Evolutionary conservation across 2,797 vertebrate species (phyloP).

Genomic region (Cheirogaleus major): DNA sequence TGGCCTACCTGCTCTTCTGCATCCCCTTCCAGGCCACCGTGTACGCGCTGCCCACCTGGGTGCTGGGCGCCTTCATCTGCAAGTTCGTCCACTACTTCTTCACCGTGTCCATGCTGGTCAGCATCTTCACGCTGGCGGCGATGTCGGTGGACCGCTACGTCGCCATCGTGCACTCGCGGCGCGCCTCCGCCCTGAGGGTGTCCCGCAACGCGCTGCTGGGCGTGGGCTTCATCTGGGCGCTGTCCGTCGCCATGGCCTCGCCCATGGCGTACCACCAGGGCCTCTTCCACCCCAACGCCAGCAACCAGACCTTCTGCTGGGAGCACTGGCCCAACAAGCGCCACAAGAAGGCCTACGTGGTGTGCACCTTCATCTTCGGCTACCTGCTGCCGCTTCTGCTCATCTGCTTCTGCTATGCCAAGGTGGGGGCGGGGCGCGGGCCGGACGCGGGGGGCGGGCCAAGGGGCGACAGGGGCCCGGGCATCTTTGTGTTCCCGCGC

Average conservation of each 20-base stretch:
- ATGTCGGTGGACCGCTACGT: slow-evolving; percentile 99
- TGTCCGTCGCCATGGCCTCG: slow-evolving; percentile 94
- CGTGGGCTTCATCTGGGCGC: slow-evolving; percentile 93
- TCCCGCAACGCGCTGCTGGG: slow-evolving; percentile 92
- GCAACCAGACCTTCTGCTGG: slow-evolving; percentile 97
- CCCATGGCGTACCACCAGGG: slow-evolving; percentile 95
- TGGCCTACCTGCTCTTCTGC: slow-evolving; percentile 97
- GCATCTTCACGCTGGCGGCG: slow-evolving; percentile 97
- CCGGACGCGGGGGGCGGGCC: neutral
- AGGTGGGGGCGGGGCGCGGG: slow-evolving; percentile 86
- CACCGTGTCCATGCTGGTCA: slow-evolving; percentile 98
- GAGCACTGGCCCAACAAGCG: slow-evolving; percentile 92
- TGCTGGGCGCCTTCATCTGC: slow-evolving; percentile 96
- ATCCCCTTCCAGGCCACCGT: slow-evolving; percentile 97
- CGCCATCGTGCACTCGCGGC: slow-evolving; percentile 96
- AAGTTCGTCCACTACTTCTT: slow-evolving; percentile 98
- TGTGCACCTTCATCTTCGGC: slow-evolving; percentile 96
- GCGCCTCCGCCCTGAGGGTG: slow-evolving; percentile 92
- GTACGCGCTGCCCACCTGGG: slow-evolving; percentile 95
- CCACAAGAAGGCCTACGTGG: slow-evolving; percentile 94
- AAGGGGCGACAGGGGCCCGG: rapidly evolving
- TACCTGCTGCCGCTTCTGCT: slow-evolving; percentile 96
- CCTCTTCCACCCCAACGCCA: slow-evolving; percentile 86
- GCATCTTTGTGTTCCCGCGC: neutral
- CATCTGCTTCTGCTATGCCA: slow-evolving; percentile 98